phyloP scores from a whole-genome alignment of 2,797 vertebrate genomes.

The Cossypha niveicapilla region DNA sequence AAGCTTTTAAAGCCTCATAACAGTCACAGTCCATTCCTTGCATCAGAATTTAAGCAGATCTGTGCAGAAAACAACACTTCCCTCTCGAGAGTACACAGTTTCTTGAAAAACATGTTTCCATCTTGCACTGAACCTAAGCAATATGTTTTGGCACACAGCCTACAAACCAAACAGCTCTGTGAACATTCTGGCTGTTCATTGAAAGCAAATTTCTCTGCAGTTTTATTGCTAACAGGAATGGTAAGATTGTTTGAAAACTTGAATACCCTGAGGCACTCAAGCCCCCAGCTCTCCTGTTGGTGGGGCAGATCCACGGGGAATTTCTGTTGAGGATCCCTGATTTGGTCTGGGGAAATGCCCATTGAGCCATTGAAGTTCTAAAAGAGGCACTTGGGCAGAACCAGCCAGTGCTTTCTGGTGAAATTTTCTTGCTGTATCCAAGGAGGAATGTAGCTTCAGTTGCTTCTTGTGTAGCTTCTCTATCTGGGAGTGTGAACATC shows the following conservation, averaged over 20 bases:
- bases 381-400: neutral
- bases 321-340: neutral
- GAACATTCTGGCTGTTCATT: neutral
- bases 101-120: neutral
- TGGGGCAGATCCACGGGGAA: neutral
- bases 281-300: neutral
- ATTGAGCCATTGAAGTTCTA: neutral
- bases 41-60: neutral
- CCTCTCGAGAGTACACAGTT: neutral
- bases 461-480: neutral
- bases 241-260: neutral
- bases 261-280: neutral
- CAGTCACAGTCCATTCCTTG: neutral
- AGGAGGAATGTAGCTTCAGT: neutral
- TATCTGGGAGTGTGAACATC: neutral
- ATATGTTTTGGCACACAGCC: neutral
- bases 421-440: neutral
- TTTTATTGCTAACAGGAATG: neutral
- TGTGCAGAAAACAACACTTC: neutral
- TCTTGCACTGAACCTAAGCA: neutral
- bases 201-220: neutral
- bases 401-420: neutral
- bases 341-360: accelerated
- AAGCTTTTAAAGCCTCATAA: neutral
- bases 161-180: neutral